These are phyloP conservation scores for Petroica traversi DNA, from an alignment of 2,113 vertebrate species.

Conservation along the genomic window DNA sequence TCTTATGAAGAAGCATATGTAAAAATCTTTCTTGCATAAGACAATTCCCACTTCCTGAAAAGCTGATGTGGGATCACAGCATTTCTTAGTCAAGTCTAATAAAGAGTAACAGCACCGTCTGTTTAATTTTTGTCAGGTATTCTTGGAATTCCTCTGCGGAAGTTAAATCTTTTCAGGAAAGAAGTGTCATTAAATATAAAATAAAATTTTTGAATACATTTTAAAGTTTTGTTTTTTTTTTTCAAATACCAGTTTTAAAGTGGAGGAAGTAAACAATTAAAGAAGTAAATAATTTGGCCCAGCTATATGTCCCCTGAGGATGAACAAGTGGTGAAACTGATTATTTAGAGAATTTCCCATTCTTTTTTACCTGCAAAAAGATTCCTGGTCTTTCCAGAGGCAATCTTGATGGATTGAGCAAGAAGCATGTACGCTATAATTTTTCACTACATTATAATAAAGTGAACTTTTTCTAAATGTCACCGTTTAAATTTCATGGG, in stretches of 20 bases:
- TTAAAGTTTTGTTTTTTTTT: background rate
- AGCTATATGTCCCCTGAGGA: slow-evolving; percentile 1
- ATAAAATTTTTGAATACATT: background rate
- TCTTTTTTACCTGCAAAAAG: slow-evolving; percentile 44
- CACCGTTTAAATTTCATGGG: slow-evolving; percentile 75
- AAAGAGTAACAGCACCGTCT: background rate
- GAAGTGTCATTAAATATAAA: background rate
- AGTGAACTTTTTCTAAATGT: slow-evolving; percentile 76
- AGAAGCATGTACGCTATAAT: slow-evolving; percentile 39
- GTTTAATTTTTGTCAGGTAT: background rate
- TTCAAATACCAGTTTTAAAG: too few relatives aligned
- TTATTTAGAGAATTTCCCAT: background rate
- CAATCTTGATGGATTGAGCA: slow-evolving; percentile 55
- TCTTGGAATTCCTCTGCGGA: background rate
- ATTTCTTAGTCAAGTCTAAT: background rate
- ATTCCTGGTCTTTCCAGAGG: slow-evolving; percentile 31
- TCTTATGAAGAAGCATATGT: background rate
- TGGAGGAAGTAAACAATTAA: too few relatives aligned
- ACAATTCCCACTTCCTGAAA: background rate
- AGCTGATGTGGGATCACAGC: background rate
- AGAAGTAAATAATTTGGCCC: slow-evolving; percentile 51
- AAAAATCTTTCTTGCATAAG: background rate
- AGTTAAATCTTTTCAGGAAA: background rate
- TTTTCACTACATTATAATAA: slow-evolving; percentile 73
- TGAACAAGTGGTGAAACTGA: slow-evolving; percentile 15